Base-by-base conservation (phyloP, 2,113 vertebrate species). In the Vireo altiloquus region DNA sequence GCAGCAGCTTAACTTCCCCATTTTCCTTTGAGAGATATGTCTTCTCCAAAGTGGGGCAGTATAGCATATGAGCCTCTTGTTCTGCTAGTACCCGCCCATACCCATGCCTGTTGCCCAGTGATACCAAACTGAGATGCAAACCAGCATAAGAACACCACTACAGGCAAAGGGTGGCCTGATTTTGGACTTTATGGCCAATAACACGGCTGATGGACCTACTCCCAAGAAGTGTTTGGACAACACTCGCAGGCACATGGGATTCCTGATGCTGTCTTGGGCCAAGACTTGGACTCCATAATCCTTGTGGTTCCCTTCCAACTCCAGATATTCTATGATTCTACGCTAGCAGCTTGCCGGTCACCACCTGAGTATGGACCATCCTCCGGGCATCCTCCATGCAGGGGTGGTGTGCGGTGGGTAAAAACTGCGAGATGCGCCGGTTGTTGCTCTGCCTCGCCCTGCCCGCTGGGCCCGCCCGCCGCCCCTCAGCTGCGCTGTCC, bases 371-470 rank as follows among this genome's bases (percentile, higher is more conserved):
- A n/a, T 17, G 21, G 52, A 42, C 30, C 52, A 52, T 15, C 37
- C 39, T 76, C 28, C 7, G 1, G 21, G 14, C 19, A 50, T 44
- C 44, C 22, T 60, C 39, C 15, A 35, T 37, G 17, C 12, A 44
- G 33, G 8, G 12, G 22, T 2, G 31, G 17, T 33, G 52, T 13
- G 20, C 14, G 6, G 40, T 12, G 44, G 11, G 21, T 9, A n/a
- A 11, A 13, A 56, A 9, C 24, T 0, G 22, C 22, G 33, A 39
- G 8, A 15, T 9, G 2, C 0, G 10, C 1, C n/a, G 23, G 13
- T 6, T 30, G 13, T 3, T 0, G 42, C 39, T 33, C 7, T 8
- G 27, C 8, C 16, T 33, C 9, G 8, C 15, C 53, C 40, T 4
- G 35, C 52, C 74, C 8, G 7, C 49, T 13, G 22, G 50, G 27